Evolutionary conservation across 2,888 invertebrate species (phyloP).

Genomic region (Platycnemis pennipes): DNA sequence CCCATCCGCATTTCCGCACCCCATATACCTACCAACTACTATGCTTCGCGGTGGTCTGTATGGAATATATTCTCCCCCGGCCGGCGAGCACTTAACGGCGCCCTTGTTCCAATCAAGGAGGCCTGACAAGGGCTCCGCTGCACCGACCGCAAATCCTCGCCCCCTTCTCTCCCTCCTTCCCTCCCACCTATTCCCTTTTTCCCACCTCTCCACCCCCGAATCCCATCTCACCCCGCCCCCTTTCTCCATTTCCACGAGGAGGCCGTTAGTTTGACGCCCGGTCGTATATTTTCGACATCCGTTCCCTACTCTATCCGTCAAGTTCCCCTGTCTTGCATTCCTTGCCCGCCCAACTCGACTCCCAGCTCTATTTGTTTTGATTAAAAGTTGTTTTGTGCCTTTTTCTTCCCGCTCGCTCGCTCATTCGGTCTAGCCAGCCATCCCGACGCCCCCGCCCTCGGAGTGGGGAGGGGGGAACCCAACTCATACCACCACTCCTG

Average conservation of each 20-base stretch:
- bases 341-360: background rate
- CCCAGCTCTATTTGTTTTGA: conserved; percentile 62
- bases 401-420: background rate
- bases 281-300: conserved; percentile 66
- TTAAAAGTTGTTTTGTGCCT: conserved; percentile 58
- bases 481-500: background rate
- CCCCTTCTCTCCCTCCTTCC: background rate
- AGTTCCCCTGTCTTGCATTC: conserved; percentile 41
- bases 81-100: conserved; percentile 37
- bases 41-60: conserved; percentile 27
- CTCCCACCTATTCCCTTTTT: background rate
- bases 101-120: conserved; percentile 67
- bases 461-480: no score
- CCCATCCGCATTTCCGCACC: conserved; percentile 12
- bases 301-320: conserved; percentile 43
- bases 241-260: background rate
- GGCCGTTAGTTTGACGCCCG: conserved; percentile 46
- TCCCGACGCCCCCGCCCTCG: background rate
- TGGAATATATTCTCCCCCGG: background rate
- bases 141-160: conserved; percentile 50
- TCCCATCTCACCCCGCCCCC: background rate
- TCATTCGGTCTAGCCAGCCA: background rate
- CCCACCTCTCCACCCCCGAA: background rate
- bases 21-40: background rate
- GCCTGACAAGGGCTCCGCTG: conserved; percentile 53